Base-by-base conservation (phyloP, 2,797 vertebrate genomes). In the Atherinosoma microstoma region DNA sequence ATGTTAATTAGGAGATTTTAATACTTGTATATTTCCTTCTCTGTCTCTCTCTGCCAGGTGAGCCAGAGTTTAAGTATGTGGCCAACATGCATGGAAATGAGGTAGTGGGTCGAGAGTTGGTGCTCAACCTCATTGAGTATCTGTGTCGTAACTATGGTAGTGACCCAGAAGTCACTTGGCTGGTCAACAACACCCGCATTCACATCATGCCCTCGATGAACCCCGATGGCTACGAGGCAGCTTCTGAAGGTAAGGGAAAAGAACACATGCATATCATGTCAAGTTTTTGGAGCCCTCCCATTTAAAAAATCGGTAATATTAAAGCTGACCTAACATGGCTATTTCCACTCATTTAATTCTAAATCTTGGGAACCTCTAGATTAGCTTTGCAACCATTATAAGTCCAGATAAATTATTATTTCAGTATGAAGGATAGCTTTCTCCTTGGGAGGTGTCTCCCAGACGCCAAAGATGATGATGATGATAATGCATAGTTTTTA, bases 121-220 rank as follows among this genome's bases (percentile, higher is more conserved):
- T 99, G 13, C 94, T 99, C 79, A 98, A 99, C 79, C 97, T 99
- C 83, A 98, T 99, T 0, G 97, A 99, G 91, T 99, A 97, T 84
- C 95, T 99, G 75, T 99, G 98, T 90, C 94, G 89, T 84, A 99
- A 99, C 93, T 99, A 96, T 4, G 97, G 96, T 58, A 95, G 92
- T 0, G 95, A 99, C 86, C 91, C 94, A 0, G 97, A 98, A 89
- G 96, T 98, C 86, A 98, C 97, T 0, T 72, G 94, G 63, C 84
- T 99, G 67, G 94, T 99, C 73, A 95, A 80, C 84, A 96, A 61
- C 78, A 99, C 97, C 0, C 96, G 98, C 75, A 99, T 99, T 88
- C 98, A 99, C 85, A 98, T 99, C 85, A 97, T 99, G 97, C 98
- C 98, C 0, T 98, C 97, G 2, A 99, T 99, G 98, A 99, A 99